A percentile compares a stretch with the other conserved stretches of the same genome.
These are phyloP conservation scores for Sinohyriopsis cumingii DNA, from an alignment of 2,888 invertebrate species.

Conservation along the genomic window DNA sequence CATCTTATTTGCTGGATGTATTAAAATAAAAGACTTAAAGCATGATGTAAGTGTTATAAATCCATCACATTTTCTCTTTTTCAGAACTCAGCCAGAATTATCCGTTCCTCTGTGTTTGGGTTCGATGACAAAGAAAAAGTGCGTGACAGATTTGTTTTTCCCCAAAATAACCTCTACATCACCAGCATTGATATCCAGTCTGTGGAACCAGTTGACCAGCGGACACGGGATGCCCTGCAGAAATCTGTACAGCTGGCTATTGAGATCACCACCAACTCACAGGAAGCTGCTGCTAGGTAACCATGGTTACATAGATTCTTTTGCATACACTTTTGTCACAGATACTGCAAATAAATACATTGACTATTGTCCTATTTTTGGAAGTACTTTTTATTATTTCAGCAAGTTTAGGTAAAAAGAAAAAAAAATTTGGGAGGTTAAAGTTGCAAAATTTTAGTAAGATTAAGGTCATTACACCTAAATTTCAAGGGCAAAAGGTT, in stretches of 20 bases:
- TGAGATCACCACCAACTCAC: conserved; percentile 75
- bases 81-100: conserved; percentile 74
- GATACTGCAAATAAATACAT: no score
- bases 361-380: no score
- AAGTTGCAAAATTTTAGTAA: no score
- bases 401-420: no score
- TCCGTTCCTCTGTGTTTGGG: conserved; percentile 74
- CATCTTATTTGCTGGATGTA: no score
- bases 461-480: no score
- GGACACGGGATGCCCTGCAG: conserved; percentile 74
- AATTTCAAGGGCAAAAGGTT: no score
- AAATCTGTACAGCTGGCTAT: conserved; percentile 75
- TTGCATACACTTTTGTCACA: no score
- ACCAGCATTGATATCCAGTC: conserved; percentile 75
- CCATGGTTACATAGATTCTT: not conserved
- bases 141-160: conserved; percentile 71
- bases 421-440: no score
- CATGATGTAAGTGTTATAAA: no score
- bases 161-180: conserved; percentile 73
- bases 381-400: no score
- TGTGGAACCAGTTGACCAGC: conserved; percentile 75
- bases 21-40: no score
- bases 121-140: conserved; percentile 72
- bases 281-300: conserved; percentile 74
- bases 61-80: conserved; percentile 10